Evolutionary conservation across 2,113 vertebrate genomes (phyloP).

Genomic region (Cichladusa arquata): DNA sequence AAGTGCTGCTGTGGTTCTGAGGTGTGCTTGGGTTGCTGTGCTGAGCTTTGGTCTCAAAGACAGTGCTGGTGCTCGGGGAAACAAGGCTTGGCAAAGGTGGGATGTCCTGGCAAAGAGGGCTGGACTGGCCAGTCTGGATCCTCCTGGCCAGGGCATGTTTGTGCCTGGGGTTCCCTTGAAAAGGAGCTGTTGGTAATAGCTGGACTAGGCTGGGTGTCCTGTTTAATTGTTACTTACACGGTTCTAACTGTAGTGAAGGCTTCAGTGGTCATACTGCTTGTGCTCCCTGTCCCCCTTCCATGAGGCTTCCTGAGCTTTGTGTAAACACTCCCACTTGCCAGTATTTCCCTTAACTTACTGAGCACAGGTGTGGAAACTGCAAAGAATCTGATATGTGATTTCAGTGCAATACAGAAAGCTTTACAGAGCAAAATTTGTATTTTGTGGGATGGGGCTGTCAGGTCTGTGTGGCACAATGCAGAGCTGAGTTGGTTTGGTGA

Average conservation of each 20-base stretch:
- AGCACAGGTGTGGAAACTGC: neutral
- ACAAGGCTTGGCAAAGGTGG: fast-evolving
- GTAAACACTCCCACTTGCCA: neutral
- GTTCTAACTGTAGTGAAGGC: neutral
- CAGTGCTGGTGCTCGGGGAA: neutral
- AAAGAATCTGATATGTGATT: neutral
- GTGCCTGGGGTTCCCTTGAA: fast-evolving
- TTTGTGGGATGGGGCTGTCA: neutral
- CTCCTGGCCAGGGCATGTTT: neutral
- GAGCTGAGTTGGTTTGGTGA: neutral
- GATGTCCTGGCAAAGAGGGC: neutral
- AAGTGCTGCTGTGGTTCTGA: neutral
- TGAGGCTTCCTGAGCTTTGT: neutral
- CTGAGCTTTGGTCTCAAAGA: neutral
- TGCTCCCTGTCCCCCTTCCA: neutral
- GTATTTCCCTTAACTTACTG: neutral
- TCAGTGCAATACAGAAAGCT: neutral
- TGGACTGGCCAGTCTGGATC: neutral
- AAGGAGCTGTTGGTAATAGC: neutral
- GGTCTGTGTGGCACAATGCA: fast-evolving
- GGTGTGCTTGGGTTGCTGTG: neutral
- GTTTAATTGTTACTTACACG: neutral
- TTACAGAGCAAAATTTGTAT: neutral
- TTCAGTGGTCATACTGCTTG: neutral
- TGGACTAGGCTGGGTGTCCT: neutral